Conservation (phyloP, 2,797 vertebrate genomes). For the Scleropages formosus region DNA sequence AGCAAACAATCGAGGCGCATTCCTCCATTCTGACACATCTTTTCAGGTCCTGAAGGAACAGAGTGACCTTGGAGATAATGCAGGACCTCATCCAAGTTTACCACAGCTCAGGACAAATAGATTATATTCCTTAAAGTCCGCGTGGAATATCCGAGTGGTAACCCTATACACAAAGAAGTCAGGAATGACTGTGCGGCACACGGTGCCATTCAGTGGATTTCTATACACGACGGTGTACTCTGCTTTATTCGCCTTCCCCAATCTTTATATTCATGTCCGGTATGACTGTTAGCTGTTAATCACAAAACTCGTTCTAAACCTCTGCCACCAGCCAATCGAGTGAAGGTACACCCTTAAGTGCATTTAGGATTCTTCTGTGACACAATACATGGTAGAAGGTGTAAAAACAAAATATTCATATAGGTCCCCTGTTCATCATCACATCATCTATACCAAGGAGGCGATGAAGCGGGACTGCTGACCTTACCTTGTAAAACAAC, state of each 20-base stretch:
- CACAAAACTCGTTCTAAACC: neutral
- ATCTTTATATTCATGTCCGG: neutral
- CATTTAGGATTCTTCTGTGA: constrained; percentile 2
- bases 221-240: neutral
- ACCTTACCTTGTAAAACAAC: constrained; percentile 16
- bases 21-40: constrained; percentile 39
- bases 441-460: neutral
- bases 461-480: neutral
- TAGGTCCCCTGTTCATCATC: neutral
- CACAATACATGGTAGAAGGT: neutral
- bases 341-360: neutral
- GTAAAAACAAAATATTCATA: neutral
- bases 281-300: neutral
- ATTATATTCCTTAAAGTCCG: constrained; percentile 40
- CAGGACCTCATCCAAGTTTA: constrained; percentile 44
- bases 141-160: constrained; percentile 40
- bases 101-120: constrained; percentile 44
- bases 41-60: constrained; percentile 41
- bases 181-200: neutral
- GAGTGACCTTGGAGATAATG: constrained; percentile 54
- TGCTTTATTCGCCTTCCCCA: neutral
- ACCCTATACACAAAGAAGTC: constrained; percentile 32
- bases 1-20: constrained; percentile 20
- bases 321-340: neutral
- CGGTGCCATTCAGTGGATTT: constrained; percentile 3